Base-by-base conservation (phyloP, 2,888 invertebrate species). In the Papilio demoleus region DNA sequence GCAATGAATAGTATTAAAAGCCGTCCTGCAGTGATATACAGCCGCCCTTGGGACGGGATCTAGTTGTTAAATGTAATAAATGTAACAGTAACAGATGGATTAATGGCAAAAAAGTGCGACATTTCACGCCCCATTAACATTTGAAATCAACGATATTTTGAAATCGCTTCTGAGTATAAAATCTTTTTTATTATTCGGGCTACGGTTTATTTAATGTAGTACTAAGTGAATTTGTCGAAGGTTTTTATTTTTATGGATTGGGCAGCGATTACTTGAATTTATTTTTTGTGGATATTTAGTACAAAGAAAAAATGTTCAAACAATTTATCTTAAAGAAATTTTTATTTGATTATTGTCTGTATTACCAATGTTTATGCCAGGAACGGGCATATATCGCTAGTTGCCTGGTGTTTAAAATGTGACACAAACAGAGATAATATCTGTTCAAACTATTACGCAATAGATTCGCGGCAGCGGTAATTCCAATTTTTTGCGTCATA, bases 171-270 rank as follows among this genome's bases (percentile, higher is more conserved):
- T 84, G 81, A 88, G 86, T 88, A 87, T 86, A 90, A 89, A 90
- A 88, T 91, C 91, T 90, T 91, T 92, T 62, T 67, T 40, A 89
- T 90, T 90, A 90, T 88, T 86, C 86, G 84, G 88, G 81, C 84
- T 56, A 91, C 88, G 87, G 90, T 92, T 91, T 91, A 90, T 92
- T 92, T 88, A 91, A 88, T 89, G 85, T 86, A 81, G 87, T 88
- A 88, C 90, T 90, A 90, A 91, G 90, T 90, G 90, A 90, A 90
- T 91, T 90, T 90, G 90, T 90, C 86, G 88, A 89, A 90, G 90
- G 88, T 85, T 87, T 87, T 90, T 86, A 88, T 90, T 87, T 85
- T 85, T 84, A 81, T 83, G 79, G 85, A 88, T 85, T 85, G 84
- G 81, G 79, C 77, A 82, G 70, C 38, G 59, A 59, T 19, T 36